Conservation (phyloP, 2,888 invertebrate genomes). For the Sinhomidia bicolor region DNA sequence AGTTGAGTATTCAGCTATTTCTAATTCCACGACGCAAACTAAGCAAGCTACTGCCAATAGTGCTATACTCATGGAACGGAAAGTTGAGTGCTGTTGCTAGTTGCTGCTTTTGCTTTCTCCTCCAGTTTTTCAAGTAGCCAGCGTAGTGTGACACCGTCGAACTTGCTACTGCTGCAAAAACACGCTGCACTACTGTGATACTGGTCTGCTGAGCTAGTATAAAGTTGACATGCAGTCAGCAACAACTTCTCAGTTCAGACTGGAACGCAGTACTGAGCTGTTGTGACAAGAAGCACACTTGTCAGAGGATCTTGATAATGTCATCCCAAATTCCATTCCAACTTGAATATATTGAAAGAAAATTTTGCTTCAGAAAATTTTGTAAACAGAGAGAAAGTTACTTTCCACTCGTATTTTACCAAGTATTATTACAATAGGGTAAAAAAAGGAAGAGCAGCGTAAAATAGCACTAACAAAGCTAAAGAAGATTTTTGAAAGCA, state of each 20-base stretch:
- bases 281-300: background rate
- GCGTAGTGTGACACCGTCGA: background rate
- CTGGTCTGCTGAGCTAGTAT: conserved; percentile 10
- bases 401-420: background rate
- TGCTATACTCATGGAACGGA: background rate
- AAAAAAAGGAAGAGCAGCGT: background rate
- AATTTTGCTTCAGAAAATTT: background rate
- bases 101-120: background rate
- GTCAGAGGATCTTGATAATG: background rate
- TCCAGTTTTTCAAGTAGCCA: background rate
- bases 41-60: background rate
- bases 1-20: background rate
- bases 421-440: background rate
- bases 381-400: background rate
- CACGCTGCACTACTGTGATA: background rate
- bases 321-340: conserved; percentile 6
- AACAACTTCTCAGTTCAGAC: conserved; percentile 42
- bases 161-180: background rate
- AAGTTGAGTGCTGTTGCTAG: background rate
- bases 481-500: background rate
- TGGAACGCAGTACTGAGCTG: conserved; percentile 43
- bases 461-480: background rate
- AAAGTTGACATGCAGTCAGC: conserved; percentile 36
- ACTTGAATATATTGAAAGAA: background rate
- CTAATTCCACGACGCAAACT: background rate